Percentiles rank a stretch among this genome's conserved stretches.
These are phyloP conservation scores for Spodoptera exigua DNA, from an alignment of 2,888 invertebrate species.

Conservation along the genomic window DNA sequence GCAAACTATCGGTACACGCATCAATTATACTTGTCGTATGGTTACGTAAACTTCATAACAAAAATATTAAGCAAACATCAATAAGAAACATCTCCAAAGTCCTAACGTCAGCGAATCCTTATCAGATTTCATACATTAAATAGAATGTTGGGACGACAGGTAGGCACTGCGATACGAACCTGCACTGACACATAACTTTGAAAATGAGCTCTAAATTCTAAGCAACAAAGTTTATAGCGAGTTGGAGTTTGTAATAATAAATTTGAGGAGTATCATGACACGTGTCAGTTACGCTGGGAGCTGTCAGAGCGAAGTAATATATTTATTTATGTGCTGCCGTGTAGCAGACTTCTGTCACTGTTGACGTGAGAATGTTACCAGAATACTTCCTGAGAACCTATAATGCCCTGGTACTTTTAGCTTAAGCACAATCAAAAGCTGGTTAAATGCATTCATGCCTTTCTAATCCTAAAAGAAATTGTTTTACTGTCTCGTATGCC, in stretches of 20 bases:
- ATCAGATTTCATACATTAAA: constrained; percentile 71
- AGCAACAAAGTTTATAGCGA: constrained; percentile 50
- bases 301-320: constrained; percentile 83
- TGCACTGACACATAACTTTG: background rate
- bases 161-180: constrained; percentile 66
- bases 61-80: constrained; percentile 12
- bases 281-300: constrained; percentile 80
- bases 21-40: no score
- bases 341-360: constrained; percentile 67
- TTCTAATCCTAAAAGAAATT: no score
- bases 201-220: constrained; percentile 51
- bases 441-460: no score
- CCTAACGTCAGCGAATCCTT: constrained; percentile 50
- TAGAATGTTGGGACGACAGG: constrained; percentile 79
- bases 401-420: constrained; percentile 42
- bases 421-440: background rate
- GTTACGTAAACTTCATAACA: no score
- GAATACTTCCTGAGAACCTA: constrained; percentile 46
- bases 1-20: no score
- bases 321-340: constrained; percentile 79
- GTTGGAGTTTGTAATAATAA: constrained; percentile 54
- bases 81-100: constrained; percentile 27
- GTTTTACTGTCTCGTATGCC: no score
- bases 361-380: constrained; percentile 74
- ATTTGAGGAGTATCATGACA: constrained; percentile 76